These are phyloP conservation scores for Sebastes taczanowskii DNA, from an alignment of 2,797 vertebrate genomes.

Conservation along the genomic window DNA sequence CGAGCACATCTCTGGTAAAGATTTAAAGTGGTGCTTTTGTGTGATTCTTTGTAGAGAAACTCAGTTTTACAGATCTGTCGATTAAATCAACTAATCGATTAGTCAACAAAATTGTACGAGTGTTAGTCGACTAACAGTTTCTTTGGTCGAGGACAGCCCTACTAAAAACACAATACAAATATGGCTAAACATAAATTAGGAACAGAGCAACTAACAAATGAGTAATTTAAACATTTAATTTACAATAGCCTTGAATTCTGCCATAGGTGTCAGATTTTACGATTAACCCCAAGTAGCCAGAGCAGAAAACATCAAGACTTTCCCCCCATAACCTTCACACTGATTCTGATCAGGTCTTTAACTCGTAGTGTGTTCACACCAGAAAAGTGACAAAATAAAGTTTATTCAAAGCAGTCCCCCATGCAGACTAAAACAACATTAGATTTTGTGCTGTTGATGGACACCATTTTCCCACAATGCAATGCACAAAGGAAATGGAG, in stretches of 20 bases:
- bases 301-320: neutral
- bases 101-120: too few relatives aligned
- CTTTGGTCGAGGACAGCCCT: too few relatives aligned
- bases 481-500: neutral
- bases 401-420: neutral
- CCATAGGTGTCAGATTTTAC: neutral
- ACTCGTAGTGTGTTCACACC: too few relatives aligned
- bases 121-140: too few relatives aligned
- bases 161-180: neutral
- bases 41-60: too few relatives aligned
- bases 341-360: too few relatives aligned
- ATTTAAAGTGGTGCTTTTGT: too few relatives aligned
- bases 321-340: fast-evolving
- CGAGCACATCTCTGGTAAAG: too few relatives aligned
- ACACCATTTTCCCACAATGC: neutral
- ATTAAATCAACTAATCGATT: too few relatives aligned
- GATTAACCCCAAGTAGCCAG: fast-evolving
- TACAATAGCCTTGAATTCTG: neutral
- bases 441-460: neutral
- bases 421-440: neutral
- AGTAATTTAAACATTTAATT: neutral
- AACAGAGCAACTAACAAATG: neutral
- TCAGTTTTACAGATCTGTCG: too few relatives aligned
- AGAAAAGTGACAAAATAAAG: neutral
- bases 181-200: neutral